These are phyloP conservation scores for Seira ritae DNA, from an alignment of 2,888 invertebrate species.

Conservation along the genomic window DNA sequence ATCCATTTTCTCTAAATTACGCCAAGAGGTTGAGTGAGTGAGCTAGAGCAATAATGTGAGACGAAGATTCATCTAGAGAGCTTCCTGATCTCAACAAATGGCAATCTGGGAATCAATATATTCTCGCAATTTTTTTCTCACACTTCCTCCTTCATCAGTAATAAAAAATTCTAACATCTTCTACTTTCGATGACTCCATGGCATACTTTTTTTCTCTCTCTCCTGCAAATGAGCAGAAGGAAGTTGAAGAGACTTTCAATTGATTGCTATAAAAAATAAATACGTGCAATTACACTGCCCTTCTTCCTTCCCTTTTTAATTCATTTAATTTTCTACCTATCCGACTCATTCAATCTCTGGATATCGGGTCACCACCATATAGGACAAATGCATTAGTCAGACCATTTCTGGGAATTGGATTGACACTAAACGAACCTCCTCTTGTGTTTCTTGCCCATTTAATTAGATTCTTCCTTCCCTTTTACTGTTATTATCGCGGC, in stretches of 20 bases:
- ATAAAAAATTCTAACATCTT: too few relatives aligned
- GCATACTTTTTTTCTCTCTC: too few relatives aligned
- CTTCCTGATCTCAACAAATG: slow-evolving; percentile 57
- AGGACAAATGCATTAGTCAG: slow-evolving; percentile 32
- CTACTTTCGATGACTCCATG: too few relatives aligned
- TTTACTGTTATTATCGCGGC: slow-evolving; percentile 59
- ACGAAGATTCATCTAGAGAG: slow-evolving; percentile 34
- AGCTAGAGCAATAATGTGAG: background rate
- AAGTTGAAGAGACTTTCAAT: too few relatives aligned
- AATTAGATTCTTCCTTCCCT: slow-evolving; percentile 40
- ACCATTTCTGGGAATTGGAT: slow-evolving; percentile 42
- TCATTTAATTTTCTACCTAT: too few relatives aligned
- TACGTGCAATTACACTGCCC: too few relatives aligned
- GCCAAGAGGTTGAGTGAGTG: background rate
- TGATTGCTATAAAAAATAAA: too few relatives aligned
- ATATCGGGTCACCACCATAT: background rate
- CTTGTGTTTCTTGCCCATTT: slow-evolving; percentile 58
- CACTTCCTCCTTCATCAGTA: slow-evolving; percentile 40
- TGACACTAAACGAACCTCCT: slow-evolving; percentile 44
- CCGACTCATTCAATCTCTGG: too few relatives aligned
- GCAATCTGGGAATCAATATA: slow-evolving; percentile 56
- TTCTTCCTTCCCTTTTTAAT: too few relatives aligned
- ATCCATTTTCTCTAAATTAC: too few relatives aligned
- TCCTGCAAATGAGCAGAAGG: too few relatives aligned
- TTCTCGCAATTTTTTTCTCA: slow-evolving; percentile 35